These are phyloP conservation scores for Anolis sagrei DNA, from an alignment of 2,113 vertebrate species.

Conservation along the genomic window DNA sequence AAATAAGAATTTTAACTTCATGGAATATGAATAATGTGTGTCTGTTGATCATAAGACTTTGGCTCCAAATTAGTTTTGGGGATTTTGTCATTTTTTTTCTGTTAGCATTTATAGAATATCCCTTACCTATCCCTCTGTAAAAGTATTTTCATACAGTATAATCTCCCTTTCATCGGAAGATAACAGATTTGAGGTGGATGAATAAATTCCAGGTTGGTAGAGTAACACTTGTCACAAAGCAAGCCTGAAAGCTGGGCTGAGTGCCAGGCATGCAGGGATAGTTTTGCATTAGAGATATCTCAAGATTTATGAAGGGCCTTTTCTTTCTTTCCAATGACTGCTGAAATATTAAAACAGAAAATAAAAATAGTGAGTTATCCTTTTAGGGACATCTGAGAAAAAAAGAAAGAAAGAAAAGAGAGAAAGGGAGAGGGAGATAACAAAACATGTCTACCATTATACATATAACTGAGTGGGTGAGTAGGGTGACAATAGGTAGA, in stretches of 20 bases:
- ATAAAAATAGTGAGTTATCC: constrained; percentile 5
- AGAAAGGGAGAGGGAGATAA: constrained; percentile 8
- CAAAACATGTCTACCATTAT: not conserved
- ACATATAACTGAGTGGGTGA: not conserved
- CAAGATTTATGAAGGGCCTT: constrained; percentile 62
- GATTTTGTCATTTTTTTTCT: not conserved
- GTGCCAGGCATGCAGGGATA: constrained; percentile 65
- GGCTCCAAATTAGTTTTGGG: not conserved
- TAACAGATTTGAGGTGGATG: constrained; percentile 56
- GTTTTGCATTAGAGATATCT: constrained; percentile 58
- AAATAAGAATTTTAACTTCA: not conserved
- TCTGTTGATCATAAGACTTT: not conserved
- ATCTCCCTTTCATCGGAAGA: constrained; percentile 61
- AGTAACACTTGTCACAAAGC: constrained; percentile 61
- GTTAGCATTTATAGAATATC: not conserved
- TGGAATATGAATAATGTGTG: not conserved
- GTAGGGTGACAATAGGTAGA: no score
- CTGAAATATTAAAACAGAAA: constrained; percentile 32
- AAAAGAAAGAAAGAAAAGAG: constrained; percentile 5
- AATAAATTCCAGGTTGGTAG: constrained; percentile 63
- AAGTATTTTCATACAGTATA: constrained; percentile 59
- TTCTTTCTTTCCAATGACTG: constrained; percentile 44
- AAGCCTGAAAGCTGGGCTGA: constrained; percentile 60
- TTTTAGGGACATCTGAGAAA: constrained; percentile 20
- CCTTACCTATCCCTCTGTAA: constrained; percentile 17